A percentile compares a stretch with the other conserved stretches of the same genome.
phyloP scores from a whole-genome alignment of 2,888 invertebrate species.

The Cerastis leucographa region DNA sequence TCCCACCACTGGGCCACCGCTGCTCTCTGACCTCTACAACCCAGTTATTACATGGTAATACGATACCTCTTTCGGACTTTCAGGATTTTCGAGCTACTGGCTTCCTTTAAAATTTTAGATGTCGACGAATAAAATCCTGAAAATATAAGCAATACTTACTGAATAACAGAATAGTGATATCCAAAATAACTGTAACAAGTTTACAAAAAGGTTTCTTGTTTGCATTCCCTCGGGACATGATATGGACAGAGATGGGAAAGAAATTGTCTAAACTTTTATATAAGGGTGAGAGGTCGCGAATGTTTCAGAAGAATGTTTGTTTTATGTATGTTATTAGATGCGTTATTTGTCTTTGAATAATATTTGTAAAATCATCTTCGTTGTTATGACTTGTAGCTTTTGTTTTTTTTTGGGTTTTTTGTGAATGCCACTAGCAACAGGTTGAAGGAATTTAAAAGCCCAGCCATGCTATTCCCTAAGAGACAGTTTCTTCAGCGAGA shows the following conservation, averaged over 20 bases:
- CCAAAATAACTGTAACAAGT: constrained; percentile 49
- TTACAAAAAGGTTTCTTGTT: constrained; percentile 51
- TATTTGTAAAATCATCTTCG: background rate
- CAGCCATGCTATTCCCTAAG: no score
- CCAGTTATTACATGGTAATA: no score
- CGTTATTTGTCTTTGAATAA: constrained; percentile 15
- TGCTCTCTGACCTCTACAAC: no score
- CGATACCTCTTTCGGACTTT: no score
- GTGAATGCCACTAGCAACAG: no score
- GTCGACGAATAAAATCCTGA: background rate
- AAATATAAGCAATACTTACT: constrained; percentile 13
- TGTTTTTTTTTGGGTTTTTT: no score
- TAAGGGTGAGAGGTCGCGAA: constrained; percentile 47
- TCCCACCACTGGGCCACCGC: no score
- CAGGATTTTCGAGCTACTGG: no score
- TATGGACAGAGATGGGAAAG: constrained; percentile 37
- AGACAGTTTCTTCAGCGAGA: no score
- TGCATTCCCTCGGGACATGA: constrained; percentile 32
- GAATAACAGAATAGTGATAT: constrained; percentile 43
- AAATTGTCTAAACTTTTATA: constrained; percentile 53
- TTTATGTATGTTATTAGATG: constrained; percentile 16
- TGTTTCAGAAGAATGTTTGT: constrained; percentile 24
- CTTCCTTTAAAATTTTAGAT: no score
- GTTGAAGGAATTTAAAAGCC: no score
- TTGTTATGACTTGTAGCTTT: background rate